A percentile compares a stretch with the other conserved stretches of the same genome.
phyloP scores from a whole-genome alignment of 37 sponge, comb jelly and placozoan genomes.

The Dysidea cf. avara region DNA sequence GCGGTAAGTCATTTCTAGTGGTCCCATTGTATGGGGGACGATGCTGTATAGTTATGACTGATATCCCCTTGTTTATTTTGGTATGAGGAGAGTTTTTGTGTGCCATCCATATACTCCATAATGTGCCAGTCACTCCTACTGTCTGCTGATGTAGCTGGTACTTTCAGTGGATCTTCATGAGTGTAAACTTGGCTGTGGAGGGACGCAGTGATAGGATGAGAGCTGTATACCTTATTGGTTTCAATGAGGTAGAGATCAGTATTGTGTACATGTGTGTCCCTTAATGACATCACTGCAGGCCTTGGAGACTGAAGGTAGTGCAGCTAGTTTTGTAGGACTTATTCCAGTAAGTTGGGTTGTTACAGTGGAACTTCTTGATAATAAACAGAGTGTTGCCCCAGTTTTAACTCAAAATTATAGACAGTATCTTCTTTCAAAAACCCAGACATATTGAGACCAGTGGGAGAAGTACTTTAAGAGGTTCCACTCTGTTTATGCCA shows the following conservation, averaged over 20 bases:
- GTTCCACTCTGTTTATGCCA: neutral
- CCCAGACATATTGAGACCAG: no score
- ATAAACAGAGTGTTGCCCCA: neutral
- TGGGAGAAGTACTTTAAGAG: no score
- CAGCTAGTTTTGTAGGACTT: conserved; percentile 1
- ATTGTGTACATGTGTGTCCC: neutral
- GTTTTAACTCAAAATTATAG: no score
- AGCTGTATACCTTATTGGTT: conserved; percentile 65
- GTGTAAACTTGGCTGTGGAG: conserved; percentile 28
- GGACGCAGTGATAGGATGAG: conserved; percentile 42
- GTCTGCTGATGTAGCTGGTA: no score
- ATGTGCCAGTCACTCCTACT: no score
- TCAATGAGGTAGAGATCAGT: conserved; percentile 41
- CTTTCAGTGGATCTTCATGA: conserved; percentile 72
- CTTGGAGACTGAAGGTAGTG: conserved; percentile 1
- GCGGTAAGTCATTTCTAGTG: no score
- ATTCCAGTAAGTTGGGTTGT: conserved; percentile 35
- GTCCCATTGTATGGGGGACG: no score
- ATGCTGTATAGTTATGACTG: no score
- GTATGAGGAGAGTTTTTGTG: no score
- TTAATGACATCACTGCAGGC: conserved; percentile 9
- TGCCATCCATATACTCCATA: neutral
- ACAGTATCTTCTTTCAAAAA: no score
- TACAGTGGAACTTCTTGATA: neutral
- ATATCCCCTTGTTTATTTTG: no score